These are phyloP conservation scores for Myotis findleyi DNA, from an alignment of 2,797 vertebrate species.

Conservation along the genomic window DNA sequence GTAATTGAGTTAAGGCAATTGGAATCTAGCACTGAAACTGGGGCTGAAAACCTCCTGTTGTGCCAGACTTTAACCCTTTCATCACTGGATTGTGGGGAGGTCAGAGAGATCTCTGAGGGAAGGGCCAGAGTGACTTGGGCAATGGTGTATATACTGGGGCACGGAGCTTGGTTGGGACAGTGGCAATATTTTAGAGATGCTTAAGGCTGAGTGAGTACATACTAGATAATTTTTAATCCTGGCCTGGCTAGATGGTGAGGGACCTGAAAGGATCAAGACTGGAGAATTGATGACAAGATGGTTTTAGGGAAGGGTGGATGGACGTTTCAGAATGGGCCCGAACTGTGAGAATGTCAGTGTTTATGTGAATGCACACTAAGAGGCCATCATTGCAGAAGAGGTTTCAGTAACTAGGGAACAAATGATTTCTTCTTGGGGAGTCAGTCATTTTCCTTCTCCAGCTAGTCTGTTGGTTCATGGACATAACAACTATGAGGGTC, in stretches of 20 bases:
- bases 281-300: not conserved
- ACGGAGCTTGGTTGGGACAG: not conserved
- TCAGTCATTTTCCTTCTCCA: not conserved
- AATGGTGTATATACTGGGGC: not conserved
- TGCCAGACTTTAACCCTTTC: not conserved
- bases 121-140: not conserved
- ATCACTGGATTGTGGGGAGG: not conserved
- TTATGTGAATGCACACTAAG: not conserved
- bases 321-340: not conserved
- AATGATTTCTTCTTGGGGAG: not conserved
- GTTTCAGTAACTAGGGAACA: not conserved
- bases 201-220: not conserved
- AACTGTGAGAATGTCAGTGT: not conserved
- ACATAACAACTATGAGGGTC: not conserved
- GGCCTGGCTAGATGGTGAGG: not conserved
- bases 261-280: not conserved
- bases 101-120: not conserved
- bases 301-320: not conserved
- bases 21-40: not conserved
- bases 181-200: not conserved
- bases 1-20: not conserved
- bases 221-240: not conserved
- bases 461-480: not conserved
- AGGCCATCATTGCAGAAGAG: not conserved
- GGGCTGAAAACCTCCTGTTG: not conserved